A percentile compares a stretch with the other conserved stretches of the same genome.
phyloP scores from a whole-genome alignment of 2,113 vertebrate genomes.

The Nicator chloris region DNA sequence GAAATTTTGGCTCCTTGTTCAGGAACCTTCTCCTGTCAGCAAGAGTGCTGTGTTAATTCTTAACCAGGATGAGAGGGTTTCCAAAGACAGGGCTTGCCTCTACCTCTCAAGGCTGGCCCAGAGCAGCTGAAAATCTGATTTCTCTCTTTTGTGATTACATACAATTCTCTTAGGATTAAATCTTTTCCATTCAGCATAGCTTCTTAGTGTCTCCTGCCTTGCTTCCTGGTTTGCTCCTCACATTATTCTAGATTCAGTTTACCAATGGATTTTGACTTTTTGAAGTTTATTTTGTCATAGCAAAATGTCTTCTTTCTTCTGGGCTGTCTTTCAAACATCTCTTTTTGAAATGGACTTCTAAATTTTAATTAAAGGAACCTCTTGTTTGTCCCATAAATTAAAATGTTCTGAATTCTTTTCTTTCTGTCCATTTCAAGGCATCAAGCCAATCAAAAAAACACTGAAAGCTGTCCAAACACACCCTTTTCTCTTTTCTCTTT shows the following conservation, averaged over 20 bases:
- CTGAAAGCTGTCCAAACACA: background rate
- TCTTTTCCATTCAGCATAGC: background rate
- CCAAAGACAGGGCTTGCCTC: background rate
- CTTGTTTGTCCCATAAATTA: conserved; percentile 63
- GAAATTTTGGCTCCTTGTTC: background rate
- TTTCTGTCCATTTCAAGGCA: conserved; percentile 37
- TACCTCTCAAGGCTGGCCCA: background rate
- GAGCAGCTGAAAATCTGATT: background rate
- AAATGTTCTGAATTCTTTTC: conserved; percentile 12
- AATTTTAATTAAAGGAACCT: conserved; percentile 70
- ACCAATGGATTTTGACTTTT: conserved; percentile 22
- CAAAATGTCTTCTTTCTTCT: conserved; percentile 49
- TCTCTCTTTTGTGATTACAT: background rate
- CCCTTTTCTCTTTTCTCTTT: background rate
- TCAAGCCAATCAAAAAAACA: conserved; percentile 28
- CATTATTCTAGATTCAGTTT: conserved; percentile 19
- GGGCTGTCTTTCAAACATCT: conserved; percentile 37
- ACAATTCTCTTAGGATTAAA: background rate
- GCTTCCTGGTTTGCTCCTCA: background rate
- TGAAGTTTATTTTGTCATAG: conserved; percentile 46
- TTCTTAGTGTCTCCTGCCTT: background rate
- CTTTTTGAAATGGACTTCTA: conserved; percentile 45
- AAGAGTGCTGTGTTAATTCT: background rate
- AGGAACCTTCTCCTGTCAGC: background rate
- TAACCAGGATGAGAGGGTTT: background rate